phyloP scores from a whole-genome alignment of 1,140 invertebrate genomes.

The Coelopa frigida region DNA sequence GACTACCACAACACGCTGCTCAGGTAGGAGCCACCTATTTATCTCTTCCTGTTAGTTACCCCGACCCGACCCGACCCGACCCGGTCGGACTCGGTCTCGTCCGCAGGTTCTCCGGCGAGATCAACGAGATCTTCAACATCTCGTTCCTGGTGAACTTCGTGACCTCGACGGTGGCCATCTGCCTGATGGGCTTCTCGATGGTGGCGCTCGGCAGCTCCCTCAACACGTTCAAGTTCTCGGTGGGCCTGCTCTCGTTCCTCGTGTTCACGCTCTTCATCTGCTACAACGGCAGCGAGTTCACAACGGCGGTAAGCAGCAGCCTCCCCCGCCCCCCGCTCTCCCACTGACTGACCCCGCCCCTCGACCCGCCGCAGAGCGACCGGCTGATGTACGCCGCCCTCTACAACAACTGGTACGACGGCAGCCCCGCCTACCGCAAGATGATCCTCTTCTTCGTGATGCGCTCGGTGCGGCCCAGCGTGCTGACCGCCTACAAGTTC shows the following conservation, averaged over 20 bases:
- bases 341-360: not conserved
- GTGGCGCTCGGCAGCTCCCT: conserved; percentile 22
- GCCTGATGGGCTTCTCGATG: conserved; percentile 29
- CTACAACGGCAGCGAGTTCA: conserved; percentile 13
- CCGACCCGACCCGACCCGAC: too few relatives aligned
- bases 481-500: conserved; percentile 27
- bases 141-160: conserved; percentile 23
- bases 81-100: too few relatives aligned
- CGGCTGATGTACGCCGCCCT: conserved; percentile 28
- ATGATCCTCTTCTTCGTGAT: conserved; percentile 32
- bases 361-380: conserved; percentile 17
- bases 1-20: conserved; percentile 23
- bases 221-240: conserved; percentile 21
- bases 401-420: conserved; percentile 37
- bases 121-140: conserved; percentile 28
- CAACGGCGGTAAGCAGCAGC: conserved; percentile 7
- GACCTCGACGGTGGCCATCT: conserved; percentile 31
- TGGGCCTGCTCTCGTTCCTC: conserved; percentile 18
- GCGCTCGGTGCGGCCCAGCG: conserved; percentile 16
- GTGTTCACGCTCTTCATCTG: conserved; percentile 15
- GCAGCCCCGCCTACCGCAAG: conserved; percentile 22
- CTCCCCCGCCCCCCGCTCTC: not conserved
- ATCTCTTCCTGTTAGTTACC: too few relatives aligned
- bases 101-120: conserved; percentile 5
- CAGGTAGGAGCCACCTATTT: conserved; percentile 7